Conservation (phyloP, 2,888 invertebrate genomes). For the Trimorus sp. region DNA sequence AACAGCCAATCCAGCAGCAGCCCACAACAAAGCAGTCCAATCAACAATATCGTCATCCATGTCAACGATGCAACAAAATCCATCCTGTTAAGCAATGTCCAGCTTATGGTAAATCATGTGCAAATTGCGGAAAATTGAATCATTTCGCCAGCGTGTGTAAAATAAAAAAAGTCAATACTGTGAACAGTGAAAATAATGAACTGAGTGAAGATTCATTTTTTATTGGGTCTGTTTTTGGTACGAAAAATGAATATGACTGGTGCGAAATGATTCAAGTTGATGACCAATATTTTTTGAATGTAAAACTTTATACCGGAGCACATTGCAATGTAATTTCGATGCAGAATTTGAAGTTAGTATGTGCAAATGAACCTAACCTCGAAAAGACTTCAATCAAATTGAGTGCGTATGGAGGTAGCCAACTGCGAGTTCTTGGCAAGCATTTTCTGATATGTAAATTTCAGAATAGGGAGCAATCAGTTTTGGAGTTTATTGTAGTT, state of each 20-base stretch:
- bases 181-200: conserved; percentile 22
- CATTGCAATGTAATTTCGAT: conserved; percentile 53
- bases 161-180: conserved; percentile 33
- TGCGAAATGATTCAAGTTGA: conserved; percentile 42
- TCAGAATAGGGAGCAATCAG: conserved; percentile 11
- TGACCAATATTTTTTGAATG: conserved; percentile 3
- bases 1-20: too few species aligned
- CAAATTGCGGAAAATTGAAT: conserved; percentile 50
- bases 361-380: conserved; percentile 30
- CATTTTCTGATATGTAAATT: conserved; percentile 51
- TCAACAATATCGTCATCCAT: too few species aligned
- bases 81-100: conserved; percentile 56
- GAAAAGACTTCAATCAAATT: conserved; percentile 30
- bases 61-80: conserved; percentile 47
- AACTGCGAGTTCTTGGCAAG: conserved; percentile 43
- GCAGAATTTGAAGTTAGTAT: conserved; percentile 24
- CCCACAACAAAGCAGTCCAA: too few species aligned
- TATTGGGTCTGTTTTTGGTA: too few species aligned
- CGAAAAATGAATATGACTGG: conserved; percentile 21
- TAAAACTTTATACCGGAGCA: conserved; percentile 57
- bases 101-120: conserved; percentile 56
- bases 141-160: conserved; percentile 61
- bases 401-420: conserved; percentile 37
- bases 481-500: conserved; percentile 48
- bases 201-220: too few species aligned